These are phyloP conservation scores for Pteruthius melanotis DNA, from an alignment of 2,113 vertebrate genomes.

Conservation along the genomic window DNA sequence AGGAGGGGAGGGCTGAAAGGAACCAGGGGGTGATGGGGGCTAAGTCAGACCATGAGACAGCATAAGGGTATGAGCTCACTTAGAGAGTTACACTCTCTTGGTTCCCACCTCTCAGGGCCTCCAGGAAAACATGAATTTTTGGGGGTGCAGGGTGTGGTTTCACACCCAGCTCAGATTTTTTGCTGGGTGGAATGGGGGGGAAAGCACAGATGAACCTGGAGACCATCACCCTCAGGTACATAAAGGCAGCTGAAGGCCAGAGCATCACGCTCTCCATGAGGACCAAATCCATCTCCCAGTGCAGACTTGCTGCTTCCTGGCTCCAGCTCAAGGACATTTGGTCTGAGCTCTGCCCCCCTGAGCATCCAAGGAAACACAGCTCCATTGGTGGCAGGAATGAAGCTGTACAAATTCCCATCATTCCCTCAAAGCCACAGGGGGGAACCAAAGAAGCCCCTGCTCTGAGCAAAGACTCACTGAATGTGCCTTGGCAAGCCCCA, in stretches of 20 bases:
- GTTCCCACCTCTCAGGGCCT: neutral
- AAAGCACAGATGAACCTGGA: neutral
- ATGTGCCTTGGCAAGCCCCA: neutral
- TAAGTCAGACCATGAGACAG: neutral
- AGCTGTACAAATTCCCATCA: neutral
- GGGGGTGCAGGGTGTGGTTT: neutral
- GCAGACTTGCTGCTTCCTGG: neutral
- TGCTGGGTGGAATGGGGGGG: neutral
- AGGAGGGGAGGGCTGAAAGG: neutral
- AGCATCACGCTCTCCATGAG: neutral
- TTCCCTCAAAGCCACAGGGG: neutral
- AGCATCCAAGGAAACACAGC: neutral
- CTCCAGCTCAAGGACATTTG: neutral
- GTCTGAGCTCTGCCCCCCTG: neutral
- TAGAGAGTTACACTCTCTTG: fast-evolving
- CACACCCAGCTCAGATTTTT: neutral
- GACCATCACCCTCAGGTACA: neutral
- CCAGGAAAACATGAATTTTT: neutral
- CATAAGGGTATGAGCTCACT: neutral
- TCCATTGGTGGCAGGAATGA: neutral
- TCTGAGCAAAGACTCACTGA: neutral
- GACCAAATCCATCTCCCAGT: neutral
- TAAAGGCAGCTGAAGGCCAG: neutral
- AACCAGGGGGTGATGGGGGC: neutral
- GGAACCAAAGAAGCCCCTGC: neutral